Conservation (phyloP, 2,888 invertebrate genomes). For the Campaea margaritaria region DNA sequence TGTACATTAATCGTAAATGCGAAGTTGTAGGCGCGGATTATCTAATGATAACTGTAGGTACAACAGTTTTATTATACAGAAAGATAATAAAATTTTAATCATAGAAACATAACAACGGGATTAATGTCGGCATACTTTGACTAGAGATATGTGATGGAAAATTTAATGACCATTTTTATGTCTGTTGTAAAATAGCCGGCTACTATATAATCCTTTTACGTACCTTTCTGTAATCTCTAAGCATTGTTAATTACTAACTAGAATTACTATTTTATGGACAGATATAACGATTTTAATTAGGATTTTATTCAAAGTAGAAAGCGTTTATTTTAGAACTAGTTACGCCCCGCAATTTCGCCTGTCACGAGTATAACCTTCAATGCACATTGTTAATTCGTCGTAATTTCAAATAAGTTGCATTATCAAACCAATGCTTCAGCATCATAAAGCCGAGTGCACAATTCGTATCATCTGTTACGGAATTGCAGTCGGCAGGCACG, state of each 20-base stretch:
- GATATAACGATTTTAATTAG: too few relatives aligned
- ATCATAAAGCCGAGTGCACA: conserved; percentile 15
- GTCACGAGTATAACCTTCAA: background rate
- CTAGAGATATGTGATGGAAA: conserved; percentile 17
- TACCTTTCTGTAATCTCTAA: conserved; percentile 18
- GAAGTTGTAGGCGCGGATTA: too few relatives aligned
- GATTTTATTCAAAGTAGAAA: too few relatives aligned
- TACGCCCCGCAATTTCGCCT: too few relatives aligned
- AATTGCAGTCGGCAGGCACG: conserved; percentile 56
- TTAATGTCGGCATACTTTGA: conserved; percentile 5
- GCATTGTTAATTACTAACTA: conserved; percentile 5
- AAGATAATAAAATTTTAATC: conserved; percentile 10
- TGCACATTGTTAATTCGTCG: background rate
- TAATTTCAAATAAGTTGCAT: background rate
- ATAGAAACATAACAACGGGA: conserved; percentile 17
- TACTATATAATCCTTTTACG: conserved; percentile 8
- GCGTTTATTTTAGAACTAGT: too few relatives aligned
- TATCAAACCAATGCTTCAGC: background rate
- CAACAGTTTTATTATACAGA: background rate
- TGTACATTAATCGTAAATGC: too few relatives aligned
- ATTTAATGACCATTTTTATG: conserved; percentile 26
- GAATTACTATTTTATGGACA: background rate
- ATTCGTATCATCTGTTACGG: conserved; percentile 40
- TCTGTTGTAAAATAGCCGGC: conserved; percentile 15
- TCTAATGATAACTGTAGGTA: too few relatives aligned